Base-by-base conservation (phyloP, 2,888 invertebrate genomes). In the Sialis fuliginosa region DNA sequence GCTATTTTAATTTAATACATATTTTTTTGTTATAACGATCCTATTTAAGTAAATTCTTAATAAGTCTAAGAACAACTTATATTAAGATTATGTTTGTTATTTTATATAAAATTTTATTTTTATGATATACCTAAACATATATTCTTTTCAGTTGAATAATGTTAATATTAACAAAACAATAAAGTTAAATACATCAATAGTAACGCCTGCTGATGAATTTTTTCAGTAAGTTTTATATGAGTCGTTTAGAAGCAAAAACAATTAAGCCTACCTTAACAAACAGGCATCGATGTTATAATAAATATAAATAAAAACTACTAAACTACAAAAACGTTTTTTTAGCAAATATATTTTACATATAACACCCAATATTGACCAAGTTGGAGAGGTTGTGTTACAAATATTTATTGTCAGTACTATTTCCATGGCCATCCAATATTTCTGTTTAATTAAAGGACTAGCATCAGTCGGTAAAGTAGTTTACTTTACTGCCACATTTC, bases 391-490 rank as follows among this genome's bases (percentile, higher is more conserved):
- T 22, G 81, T 89, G 6, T 87, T 85, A 83, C 83, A 83, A 1
- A 66, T 92, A 43, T 80, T 89, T 43, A 63, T 76, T 50, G 80
- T 81, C 55, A 76, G 90, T 48, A 58, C 81, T 1, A 63, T 88
- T 22, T 79, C 82, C 39, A 92, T 91, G 91, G 58, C 82, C 8
- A 62, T 87, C 44, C 79, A 87, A 9, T 92, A 85, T 62, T 66
- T 88, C 45, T 90, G 90, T 63, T 83, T 90, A 52, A 80, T 81
- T 65, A 83, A 84, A 55, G 90, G 92, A 44, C 86, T 92, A 51
- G 82, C 86, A 66, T 83, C 85, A 63, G 82, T 87, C 32, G 87
- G 87, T 58, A 88, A 87, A 72, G 85, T 83, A 34, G 89, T 91
- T 7, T 92, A 91, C 62, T 83, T 91, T 59, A 90, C 90, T 0